Evolutionary conservation across 2,113 vertebrate genomes (phyloP).

Genomic region (Bagarius yarrelli): DNA sequence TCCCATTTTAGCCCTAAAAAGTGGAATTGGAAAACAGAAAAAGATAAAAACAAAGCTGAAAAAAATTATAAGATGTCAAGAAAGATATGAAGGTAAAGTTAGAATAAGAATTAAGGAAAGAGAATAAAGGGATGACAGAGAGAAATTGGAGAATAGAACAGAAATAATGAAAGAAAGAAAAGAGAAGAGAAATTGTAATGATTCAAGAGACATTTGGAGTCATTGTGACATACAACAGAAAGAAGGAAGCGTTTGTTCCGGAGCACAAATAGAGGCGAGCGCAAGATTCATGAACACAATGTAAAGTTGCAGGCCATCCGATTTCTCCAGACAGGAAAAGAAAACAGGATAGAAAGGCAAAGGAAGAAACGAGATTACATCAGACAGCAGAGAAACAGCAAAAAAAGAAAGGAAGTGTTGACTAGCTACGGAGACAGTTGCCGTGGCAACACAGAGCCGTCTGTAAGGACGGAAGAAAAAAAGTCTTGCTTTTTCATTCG

Average conservation of each 20-base stretch:
- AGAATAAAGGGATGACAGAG: neutral
- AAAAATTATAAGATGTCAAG: no score
- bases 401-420: conserved; percentile 33
- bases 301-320: neutral
- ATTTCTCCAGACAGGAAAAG: neutral
- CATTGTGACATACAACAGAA: conserved; percentile 1
- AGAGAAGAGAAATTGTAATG: neutral
- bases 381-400: conserved; percentile 3
- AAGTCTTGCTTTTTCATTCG: conserved; percentile 31
- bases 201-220: neutral
- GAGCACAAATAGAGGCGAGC: conserved; percentile 1
- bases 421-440: conserved; percentile 38
- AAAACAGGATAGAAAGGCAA: neutral
- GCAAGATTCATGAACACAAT: neutral
- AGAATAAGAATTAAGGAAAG: neutral
- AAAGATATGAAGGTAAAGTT: neutral
- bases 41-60: neutral
- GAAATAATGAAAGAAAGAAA: neutral
- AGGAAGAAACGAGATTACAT: conserved; percentile 30
- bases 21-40: neutral
- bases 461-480: conserved; percentile 14
- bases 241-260: neutral
- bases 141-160: neutral
- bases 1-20: neutral
- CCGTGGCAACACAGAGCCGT: conserved; percentile 32